Base-by-base conservation (phyloP, 2,888 invertebrate genomes). In the Petrophora chlorosata region DNA sequence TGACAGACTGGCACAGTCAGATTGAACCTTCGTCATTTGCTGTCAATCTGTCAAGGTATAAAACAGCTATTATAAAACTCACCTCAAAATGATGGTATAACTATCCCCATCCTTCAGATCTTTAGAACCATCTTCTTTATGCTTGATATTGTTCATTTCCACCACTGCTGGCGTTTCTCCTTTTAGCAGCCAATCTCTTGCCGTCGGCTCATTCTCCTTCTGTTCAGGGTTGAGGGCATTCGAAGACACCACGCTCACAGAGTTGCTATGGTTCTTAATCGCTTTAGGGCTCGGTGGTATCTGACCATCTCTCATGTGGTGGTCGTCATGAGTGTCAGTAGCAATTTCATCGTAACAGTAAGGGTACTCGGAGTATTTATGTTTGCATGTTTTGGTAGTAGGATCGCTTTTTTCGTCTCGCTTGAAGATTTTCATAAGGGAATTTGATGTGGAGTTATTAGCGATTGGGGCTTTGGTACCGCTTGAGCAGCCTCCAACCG, bases 311-410 rank as follows among this genome's bases (percentile, higher is more conserved):
- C 90, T 74, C 66, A 92, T 80, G 54, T 91, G 91, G 32, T 92
- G 92, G 48, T 92, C 92, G 52, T 92, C 94, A 65, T 94, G 93
- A 0, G 93, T 93, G 49, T 94, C 94, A 14, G 93, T 94, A 7
- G 94, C 94, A 25, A 96, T 96, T 77, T 96, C 96, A 61, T 95
- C 96, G 59, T 96, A 96, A 68, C 96, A 96, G 73, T 96, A 96
- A 0, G 96, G 96, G 77, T 96, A 96, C 25, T 96, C 95, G n/a
- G 96, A 96, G 70, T 96, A 96, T 72, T 95, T 96, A 65, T 96
- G 96, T 80, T 96, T 96, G 76, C 96, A 97, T 12, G 95, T 93
- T 60, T 95, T 95, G 51, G 94, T 87, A 0, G 85, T 88, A 0
- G 87, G 85, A 56, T 88, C 89, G 0, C 74, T 63, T 13, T 88